Base-by-base conservation (phyloP, 2,113 vertebrate genomes). In the Scalopus aquaticus region DNA sequence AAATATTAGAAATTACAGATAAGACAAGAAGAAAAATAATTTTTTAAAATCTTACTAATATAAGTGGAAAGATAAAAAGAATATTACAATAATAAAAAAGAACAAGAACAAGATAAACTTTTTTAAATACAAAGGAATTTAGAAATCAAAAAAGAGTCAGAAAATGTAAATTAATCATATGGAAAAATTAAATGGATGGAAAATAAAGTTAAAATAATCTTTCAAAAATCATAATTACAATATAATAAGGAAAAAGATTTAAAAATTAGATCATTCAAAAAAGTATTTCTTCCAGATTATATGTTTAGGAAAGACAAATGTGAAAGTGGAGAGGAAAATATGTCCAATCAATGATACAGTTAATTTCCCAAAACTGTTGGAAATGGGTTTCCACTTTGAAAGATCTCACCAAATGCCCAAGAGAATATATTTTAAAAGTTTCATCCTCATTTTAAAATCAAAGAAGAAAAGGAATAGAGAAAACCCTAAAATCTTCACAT, bases 61-160 rank as follows among this genome's bases (percentile, higher is more conserved):
- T 62, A 88, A 72, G 4, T 80, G 13, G 5, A 90, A 93, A 89
- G n/a, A 51, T 51, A 58, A 44, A 80, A n/a, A n/a, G 88, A 95
- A 8, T 26, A 72, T 70, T 78, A 19, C 9, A 60, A 24, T 6
- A 7, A 80, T 37, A 12, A 70, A 90, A 91, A 84, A 37, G 11
- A 88, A 62, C 1, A 72, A 84, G 3, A 15, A 77, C n/a, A 0
- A 0, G 42, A 84, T 49, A 49, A 60, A 24, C 13, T 16, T 49
- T 56, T 94, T 91, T 13, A 0, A 54, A 9, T 42, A 77, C 0
- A 1, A 92, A 72, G 56, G 16, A 64, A 1, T 4, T 20, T 94
- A 90, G 42, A 4, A 91, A 79, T 10, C 17, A 81, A 67, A 64
- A 88, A 77, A 46, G 51, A 82, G 20, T 64, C 49, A 39, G 78